Evolutionary conservation across 2,797 vertebrate species (phyloP).

Genomic region (Gobionotothen gibberifrons): DNA sequence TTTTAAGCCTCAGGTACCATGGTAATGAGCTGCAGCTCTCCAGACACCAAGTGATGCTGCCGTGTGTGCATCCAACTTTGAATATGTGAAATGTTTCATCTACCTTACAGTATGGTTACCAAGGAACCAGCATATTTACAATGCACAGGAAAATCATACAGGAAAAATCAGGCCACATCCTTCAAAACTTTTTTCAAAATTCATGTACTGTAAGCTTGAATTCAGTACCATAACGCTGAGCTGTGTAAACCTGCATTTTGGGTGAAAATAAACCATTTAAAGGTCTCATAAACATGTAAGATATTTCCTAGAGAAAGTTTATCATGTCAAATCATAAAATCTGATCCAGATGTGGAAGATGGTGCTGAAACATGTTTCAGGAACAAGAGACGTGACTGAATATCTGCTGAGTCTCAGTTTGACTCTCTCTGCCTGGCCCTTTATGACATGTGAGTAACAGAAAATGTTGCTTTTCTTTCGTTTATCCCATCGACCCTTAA

Average conservation of each 20-base stretch:
- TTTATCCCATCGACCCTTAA: background rate
- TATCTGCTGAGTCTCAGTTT: slow-evolving; percentile 5
- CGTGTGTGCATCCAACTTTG: background rate
- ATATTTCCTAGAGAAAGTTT: no score
- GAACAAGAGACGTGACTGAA: slow-evolving; percentile 8
- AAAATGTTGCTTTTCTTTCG: slow-evolving; percentile 32
- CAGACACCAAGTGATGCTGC: slow-evolving; percentile 55
- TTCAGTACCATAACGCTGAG: background rate
- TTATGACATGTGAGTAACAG: slow-evolving; percentile 31
- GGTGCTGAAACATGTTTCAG: slow-evolving; percentile 3
- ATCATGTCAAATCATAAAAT: no score
- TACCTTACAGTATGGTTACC: slow-evolving; percentile 13
- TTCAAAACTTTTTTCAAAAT: background rate
- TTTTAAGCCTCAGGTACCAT: slow-evolving; percentile 71
- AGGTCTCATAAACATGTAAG: background rate
- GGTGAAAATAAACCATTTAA: background rate
- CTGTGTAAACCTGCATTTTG: background rate
- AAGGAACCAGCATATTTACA: slow-evolving; percentile 6
- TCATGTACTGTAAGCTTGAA: background rate
- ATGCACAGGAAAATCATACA: background rate
- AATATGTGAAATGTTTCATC: slow-evolving; percentile 9
- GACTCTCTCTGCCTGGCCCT: slow-evolving; percentile 4
- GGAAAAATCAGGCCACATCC: background rate
- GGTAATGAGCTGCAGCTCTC: slow-evolving; percentile 73
- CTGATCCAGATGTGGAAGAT: background rate